Conservation (phyloP, 2,888 invertebrate genomes). For the Melipona bicolor region DNA sequence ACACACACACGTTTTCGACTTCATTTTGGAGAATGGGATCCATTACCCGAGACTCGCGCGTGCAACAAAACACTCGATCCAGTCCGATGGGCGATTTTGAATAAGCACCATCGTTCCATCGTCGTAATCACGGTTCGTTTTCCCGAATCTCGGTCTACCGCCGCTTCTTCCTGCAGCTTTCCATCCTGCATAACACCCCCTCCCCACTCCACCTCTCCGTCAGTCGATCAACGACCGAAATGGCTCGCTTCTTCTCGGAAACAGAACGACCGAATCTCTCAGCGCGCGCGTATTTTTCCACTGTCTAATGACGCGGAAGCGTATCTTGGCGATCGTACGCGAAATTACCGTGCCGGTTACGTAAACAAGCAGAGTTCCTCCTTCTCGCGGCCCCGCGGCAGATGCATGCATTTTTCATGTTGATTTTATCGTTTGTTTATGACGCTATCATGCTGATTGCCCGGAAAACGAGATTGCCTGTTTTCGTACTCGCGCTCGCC, state of each 20-base stretch:
- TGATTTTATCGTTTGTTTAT: constrained; percentile 57
- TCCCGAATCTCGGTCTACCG: background rate
- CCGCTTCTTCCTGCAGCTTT: background rate
- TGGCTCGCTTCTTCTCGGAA: background rate
- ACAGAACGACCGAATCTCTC: constrained; percentile 15
- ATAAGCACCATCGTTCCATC: background rate
- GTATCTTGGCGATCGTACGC: constrained; percentile 33
- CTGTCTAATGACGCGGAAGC: constrained; percentile 40
- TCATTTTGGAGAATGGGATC: too few species aligned
- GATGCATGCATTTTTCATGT: constrained; percentile 50
- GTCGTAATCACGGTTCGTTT: constrained; percentile 25
- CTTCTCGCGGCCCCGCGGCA: background rate
- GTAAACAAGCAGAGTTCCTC: constrained; percentile 47
- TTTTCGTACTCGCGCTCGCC: background rate
- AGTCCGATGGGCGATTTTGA: background rate
- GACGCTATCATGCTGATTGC: constrained; percentile 44
- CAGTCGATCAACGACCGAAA: constrained; percentile 14
- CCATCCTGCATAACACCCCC: background rate
- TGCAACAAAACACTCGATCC: too few species aligned
- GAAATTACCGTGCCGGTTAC: constrained; percentile 50
- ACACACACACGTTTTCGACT: too few species aligned
- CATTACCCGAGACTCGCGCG: too few species aligned
- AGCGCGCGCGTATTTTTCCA: constrained; percentile 33
- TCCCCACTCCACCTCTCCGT: too few species aligned
- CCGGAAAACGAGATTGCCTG: constrained; percentile 42